Percentiles rank a stretch among this genome's conserved stretches.
Evolutionary conservation across 2,888 invertebrate species (phyloP).

Genomic region (Orchesellides sinensis): DNA sequence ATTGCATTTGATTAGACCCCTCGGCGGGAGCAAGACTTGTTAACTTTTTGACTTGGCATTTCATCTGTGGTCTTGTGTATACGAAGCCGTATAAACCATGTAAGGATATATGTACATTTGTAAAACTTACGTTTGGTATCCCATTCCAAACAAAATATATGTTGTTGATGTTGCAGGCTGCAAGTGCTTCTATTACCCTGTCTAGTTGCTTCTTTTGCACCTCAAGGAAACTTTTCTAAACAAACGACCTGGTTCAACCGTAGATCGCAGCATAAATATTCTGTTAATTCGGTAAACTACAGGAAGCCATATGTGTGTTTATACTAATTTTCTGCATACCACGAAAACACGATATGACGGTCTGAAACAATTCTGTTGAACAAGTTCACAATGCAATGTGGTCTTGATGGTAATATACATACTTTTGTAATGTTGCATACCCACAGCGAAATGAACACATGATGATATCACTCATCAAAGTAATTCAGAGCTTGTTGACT

Average conservation of each 20-base stretch:
- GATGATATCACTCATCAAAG: slow-evolving; percentile 51
- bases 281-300: slow-evolving; percentile 37
- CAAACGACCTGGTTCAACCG: slow-evolving; percentile 19
- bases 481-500: slow-evolving; percentile 37
- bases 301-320: slow-evolving; percentile 52
- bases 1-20: slow-evolving; percentile 70
- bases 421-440: too few relatives aligned
- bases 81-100: too few relatives aligned
- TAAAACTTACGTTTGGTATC: too few relatives aligned
- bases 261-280: slow-evolving; percentile 7
- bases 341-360: slow-evolving; percentile 33
- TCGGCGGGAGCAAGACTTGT: slow-evolving; percentile 65
- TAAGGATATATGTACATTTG: too few relatives aligned
- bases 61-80: slow-evolving; percentile 39
- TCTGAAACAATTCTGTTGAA: slow-evolving; percentile 1
- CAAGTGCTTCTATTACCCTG: not conserved
- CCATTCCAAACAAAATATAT: not conserved
- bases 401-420: too few relatives aligned
- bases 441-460: slow-evolving; percentile 10
- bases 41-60: slow-evolving; percentile 62
- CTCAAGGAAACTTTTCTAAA: slow-evolving; percentile 40
- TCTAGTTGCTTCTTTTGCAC: slow-evolving; percentile 26
- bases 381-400: slow-evolving; percentile 21
- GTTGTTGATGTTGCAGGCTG: too few relatives aligned
- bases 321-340: slow-evolving; percentile 55